phyloP scores from a whole-genome alignment of 2,888 invertebrate genomes.

The Uloborus plumipes region DNA sequence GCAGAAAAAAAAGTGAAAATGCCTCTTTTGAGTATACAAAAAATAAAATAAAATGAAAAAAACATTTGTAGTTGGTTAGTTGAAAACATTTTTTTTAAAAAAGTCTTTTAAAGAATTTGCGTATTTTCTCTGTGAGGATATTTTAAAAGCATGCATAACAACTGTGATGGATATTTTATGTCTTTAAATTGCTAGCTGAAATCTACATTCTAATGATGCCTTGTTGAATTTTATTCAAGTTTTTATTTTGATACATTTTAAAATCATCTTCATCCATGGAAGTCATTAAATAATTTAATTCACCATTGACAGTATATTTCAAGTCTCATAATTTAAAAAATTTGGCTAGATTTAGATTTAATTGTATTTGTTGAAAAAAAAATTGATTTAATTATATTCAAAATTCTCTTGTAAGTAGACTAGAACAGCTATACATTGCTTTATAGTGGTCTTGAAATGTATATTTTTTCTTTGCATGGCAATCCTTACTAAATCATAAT shows the following conservation, averaged over 20 bases:
- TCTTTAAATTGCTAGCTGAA: slow-evolving; percentile 50
- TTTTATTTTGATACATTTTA: slow-evolving; percentile 35
- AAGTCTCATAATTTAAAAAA: too few relatives aligned
- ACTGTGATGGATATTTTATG: slow-evolving; percentile 56
- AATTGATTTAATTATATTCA: too few relatives aligned
- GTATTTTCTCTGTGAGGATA: slow-evolving; percentile 27
- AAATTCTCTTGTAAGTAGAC: too few relatives aligned
- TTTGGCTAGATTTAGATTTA: too few relatives aligned
- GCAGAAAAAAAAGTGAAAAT: slow-evolving; percentile 40
- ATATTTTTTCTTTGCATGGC: too few relatives aligned
- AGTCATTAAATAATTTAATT: not conserved
- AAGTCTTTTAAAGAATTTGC: slow-evolving; percentile 31
- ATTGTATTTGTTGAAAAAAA: too few relatives aligned
- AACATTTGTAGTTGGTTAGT: slow-evolving; percentile 47
- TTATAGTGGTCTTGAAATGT: too few relatives aligned
- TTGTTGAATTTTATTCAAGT: slow-evolving; percentile 31
- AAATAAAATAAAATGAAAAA: slow-evolving; percentile 34
- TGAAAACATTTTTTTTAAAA: slow-evolving; percentile 22
- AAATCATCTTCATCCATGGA: slow-evolving; percentile 33
- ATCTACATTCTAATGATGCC: slow-evolving; percentile 32
- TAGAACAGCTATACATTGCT: too few relatives aligned
- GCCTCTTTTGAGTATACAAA: slow-evolving; percentile 34
- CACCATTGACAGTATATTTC: too few relatives aligned
- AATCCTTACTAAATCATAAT: too few relatives aligned
- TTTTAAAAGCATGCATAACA: slow-evolving; percentile 60